Conservation (phyloP, 2,888 invertebrate species). For the Dilophus febrilis region DNA sequence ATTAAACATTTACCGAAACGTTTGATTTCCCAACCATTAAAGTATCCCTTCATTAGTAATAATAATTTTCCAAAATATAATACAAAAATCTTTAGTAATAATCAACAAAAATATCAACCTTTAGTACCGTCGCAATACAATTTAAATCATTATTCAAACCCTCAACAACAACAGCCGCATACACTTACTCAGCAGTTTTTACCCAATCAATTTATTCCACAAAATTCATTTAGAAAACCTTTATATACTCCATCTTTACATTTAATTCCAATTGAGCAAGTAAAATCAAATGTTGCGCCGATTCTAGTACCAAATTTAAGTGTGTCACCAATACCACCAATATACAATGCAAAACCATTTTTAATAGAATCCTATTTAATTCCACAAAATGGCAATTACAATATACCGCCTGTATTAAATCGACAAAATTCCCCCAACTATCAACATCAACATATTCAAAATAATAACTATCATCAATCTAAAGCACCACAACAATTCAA, state of each 20-base stretch:
- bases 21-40: too few species aligned
- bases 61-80: too few species aligned
- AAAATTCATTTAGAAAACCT: conserved; percentile 9
- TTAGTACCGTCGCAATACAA: neutral
- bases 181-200: neutral
- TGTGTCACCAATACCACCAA: conserved; percentile 40
- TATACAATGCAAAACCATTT: conserved; percentile 44
- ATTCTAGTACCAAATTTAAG: conserved; percentile 49
- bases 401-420: conserved; percentile 7
- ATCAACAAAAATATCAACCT: neutral
- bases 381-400: conserved; percentile 1
- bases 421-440: neutral
- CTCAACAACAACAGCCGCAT: neutral
- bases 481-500: conserved; percentile 3
- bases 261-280: conserved; percentile 9
- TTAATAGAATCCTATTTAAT: conserved; percentile 17
- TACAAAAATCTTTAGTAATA: too few species aligned
- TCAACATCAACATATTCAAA: too few species aligned
- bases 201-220: conserved; percentile 6
- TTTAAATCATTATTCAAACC: too few species aligned
- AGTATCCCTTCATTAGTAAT: too few species aligned
- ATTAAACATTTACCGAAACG: too few species aligned
- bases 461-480: conserved; percentile 5
- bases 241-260: conserved; percentile 15
- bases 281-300: conserved; percentile 23